Base-by-base conservation (phyloP, 2,113 vertebrate genomes). In the Hylia prasina region DNA sequence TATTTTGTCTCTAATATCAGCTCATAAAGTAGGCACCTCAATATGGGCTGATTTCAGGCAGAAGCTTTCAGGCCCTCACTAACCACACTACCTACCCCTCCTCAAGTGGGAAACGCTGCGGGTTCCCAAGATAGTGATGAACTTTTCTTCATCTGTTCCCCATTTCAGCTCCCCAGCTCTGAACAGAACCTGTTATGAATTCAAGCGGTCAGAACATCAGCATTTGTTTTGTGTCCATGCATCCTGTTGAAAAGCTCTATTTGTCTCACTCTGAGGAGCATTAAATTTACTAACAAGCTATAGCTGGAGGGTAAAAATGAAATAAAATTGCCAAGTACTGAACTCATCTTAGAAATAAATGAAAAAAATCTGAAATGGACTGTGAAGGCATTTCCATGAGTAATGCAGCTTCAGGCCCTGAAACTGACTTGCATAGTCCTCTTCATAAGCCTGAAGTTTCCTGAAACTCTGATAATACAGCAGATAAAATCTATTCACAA, bases 71-170 rank as follows among this genome's bases (percentile, higher is more conserved):
- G 30, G 40, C 42, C 45, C 19, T 58, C 5, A 27, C 22, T 25
- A 79, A 39, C 28, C 40, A 37, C 14, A 50, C 21, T 27, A 97
- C 98, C 71, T 83, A 99, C 99, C 99, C 97, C 97, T 97, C 66
- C 97, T 97, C 73, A 99, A 97, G 87, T 99, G 99, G 85, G 99
- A 98, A 23, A 94, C 5, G 4, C 99, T 99, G 92, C 99, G 98
- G 51, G 98, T 99, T 84, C 99, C 99, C 81, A 99, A 94, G 90
- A 99, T 99, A 50, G 98, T 98, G 97, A 99, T 98, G 81, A 99
- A 99, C 94, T 98, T 99, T 24, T 99, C 99, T 97, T 99, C 99
- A 76, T 99, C 99, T 1, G 99, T 99, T 92, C 99, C 99, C 97
- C 98, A 98, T 91, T 99, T 99, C 54, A 98, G 97, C 75, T 99